Conservation (phyloP, 2,888 invertebrate species). For the Furcula furcula region DNA sequence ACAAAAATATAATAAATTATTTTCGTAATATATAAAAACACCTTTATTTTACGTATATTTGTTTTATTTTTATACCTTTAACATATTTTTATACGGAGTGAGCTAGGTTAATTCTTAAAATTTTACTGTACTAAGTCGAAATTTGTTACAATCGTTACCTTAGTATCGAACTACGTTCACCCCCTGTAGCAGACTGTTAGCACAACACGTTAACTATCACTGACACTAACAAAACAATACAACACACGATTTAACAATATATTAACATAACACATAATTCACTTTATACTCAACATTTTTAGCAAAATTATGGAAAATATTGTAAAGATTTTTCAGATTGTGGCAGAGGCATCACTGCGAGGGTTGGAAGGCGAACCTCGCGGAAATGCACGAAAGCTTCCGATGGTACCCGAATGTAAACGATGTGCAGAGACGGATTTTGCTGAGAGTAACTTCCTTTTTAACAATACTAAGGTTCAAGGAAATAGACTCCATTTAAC, state of each 20-base stretch:
- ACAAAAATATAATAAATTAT: too few species aligned
- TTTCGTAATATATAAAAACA: too few species aligned
- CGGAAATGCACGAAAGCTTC: slow-evolving; percentile 68
- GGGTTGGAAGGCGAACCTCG: slow-evolving; percentile 65
- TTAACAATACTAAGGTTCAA: too few species aligned
- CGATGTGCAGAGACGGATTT: slow-evolving; percentile 54
- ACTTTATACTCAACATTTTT: slow-evolving; percentile 47
- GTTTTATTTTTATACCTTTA: too few species aligned
- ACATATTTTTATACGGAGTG: too few species aligned
- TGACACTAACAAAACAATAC: slow-evolving; percentile 50
- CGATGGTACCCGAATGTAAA: slow-evolving; percentile 72
- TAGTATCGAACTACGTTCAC: slow-evolving; percentile 43
- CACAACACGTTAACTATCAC: slow-evolving; percentile 64
- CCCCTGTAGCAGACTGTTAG: slow-evolving; percentile 33
- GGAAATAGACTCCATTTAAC: too few species aligned
- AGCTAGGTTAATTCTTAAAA: too few species aligned
- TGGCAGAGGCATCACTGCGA: slow-evolving; percentile 62
- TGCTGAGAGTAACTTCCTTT: slow-evolving; percentile 15
- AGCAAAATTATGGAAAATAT: slow-evolving; percentile 47
- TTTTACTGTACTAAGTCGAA: slow-evolving; percentile 3
- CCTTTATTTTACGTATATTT: too few species aligned
- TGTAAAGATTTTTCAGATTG: slow-evolving; percentile 69
- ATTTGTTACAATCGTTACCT: slow-evolving; percentile 40
- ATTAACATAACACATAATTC: slow-evolving; percentile 43
- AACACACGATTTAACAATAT: slow-evolving; percentile 38